phyloP scores from a whole-genome alignment of 2,113 vertebrate genomes.

The Bubo bubo region DNA sequence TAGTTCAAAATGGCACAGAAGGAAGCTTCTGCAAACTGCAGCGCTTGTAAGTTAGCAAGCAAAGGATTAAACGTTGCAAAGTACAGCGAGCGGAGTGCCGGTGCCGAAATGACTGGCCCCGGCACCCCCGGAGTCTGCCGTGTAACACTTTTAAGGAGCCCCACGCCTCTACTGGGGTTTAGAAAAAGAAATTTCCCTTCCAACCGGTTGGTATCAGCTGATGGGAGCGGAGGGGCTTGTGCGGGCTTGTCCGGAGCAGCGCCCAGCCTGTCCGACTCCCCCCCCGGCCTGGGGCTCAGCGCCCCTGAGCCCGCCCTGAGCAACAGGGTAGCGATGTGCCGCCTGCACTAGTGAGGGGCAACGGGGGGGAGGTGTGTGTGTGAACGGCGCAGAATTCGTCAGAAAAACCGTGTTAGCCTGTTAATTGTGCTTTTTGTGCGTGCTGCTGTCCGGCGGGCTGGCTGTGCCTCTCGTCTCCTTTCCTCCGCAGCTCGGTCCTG shows the following conservation, averaged over 20 bases:
- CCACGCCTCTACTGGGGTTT: not conserved
- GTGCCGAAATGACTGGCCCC: not conserved
- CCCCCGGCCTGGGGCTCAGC: not conserved
- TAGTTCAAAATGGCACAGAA: not conserved
- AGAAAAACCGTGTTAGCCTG: no score
- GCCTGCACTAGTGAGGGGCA: not conserved
- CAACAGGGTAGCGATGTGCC: not conserved
- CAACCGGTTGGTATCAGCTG: not conserved
- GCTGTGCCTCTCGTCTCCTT: not conserved
- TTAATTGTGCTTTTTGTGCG: not conserved
- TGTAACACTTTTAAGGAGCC: not conserved
- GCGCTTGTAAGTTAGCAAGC: not conserved
- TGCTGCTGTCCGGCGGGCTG: accelerated
- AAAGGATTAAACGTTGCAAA: not conserved
- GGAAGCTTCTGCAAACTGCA: not conserved
- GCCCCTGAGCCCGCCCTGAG: not conserved
- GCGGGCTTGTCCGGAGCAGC: constrained; percentile 24
- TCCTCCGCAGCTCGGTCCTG: not conserved
- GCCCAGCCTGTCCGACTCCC: not conserved
- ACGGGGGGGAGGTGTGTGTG: not conserved
- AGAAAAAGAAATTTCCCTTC: not conserved
- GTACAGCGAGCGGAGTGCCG: not conserved
- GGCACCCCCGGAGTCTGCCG: not conserved
- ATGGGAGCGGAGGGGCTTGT: constrained; percentile 5
- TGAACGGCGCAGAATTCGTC: not conserved